Evolutionary conservation across 1,140 invertebrate genomes (phyloP), one percentile per base, ranked within the genome.

Genomic region (Bombus soroeensis): DNA sequence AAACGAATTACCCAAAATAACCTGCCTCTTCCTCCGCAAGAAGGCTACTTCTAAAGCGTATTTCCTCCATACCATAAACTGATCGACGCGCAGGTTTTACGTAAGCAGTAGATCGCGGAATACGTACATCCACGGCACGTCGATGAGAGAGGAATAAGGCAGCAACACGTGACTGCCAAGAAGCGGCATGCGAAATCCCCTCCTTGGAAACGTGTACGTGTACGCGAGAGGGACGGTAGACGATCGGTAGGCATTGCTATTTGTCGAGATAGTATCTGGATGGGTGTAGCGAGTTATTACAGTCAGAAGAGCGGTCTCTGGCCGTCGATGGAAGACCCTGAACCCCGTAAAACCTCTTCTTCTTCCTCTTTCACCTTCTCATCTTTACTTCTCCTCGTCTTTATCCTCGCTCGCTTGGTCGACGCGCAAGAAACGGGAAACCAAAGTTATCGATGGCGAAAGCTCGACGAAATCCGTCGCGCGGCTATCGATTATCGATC

Each of bases 221-320:
- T 59, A 43, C 79, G 74, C 68, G 62, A 88, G 77, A 85, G 79
- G 75, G 75, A 78, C 81, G 84, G 81, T 88, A 85, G 87, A 88
- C 83, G 83, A 89, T 87, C 89, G 85, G 82, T 91, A 91, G 86
- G 90, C 87, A 88, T 91, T 90, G 90, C 91, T 91, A 91, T 91
- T 91, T 91, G 91, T 91, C 91, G 90, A 91, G 91, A 91, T 91
- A 64, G 75, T 91, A 90, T 92, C 91, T 91, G 87, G 85, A 87
- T 92, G 84, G 84, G 75, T 91, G 88, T 89, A 90, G 79, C 85
- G 89, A 92, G 90, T 91, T 92, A 92, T 92, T 90, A 91, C 79
- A 83, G 88, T 41, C 77, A 74, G 88, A 88, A 87, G 83, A 88
- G 68, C 81, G 71, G 64, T 75, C 72, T 85, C 37, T 57, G 81